These are phyloP conservation scores for Epinephelus fuscoguttatus DNA, from an alignment of 2,113 vertebrate genomes.

Conservation along the genomic window DNA sequence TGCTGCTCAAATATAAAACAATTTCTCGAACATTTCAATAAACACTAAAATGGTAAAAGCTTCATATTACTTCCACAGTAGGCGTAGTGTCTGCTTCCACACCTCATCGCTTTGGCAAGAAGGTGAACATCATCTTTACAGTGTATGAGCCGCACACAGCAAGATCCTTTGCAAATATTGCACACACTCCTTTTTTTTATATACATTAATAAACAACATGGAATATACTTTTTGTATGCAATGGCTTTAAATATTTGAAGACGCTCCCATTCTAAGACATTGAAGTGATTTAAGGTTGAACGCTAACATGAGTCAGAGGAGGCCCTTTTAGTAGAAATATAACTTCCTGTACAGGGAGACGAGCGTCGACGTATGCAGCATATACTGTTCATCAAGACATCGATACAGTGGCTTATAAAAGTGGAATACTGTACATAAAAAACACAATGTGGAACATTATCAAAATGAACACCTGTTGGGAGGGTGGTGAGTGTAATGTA, in stretches of 20 bases:
- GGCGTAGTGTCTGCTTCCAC: conserved; percentile 85
- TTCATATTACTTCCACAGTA: conserved; percentile 91
- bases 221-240: conserved; percentile 78
- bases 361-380: conserved; percentile 80
- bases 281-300: conserved; percentile 82
- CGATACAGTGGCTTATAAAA: conserved; percentile 78
- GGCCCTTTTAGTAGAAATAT: conserved; percentile 87
- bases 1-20: conserved; percentile 95
- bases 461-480: conserved; percentile 60
- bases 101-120: conserved; percentile 94
- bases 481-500: conserved; percentile 24
- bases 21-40: conserved; percentile 90
- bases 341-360: conserved; percentile 84
- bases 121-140: conserved; percentile 87
- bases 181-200: conserved; percentile 88
- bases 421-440: conserved; percentile 80
- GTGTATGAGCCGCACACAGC: conserved; percentile 93
- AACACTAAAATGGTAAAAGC: conserved; percentile 93
- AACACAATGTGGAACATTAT: conserved; percentile 67
- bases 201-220: conserved; percentile 90
- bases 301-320: conserved; percentile 75
- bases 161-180: conserved; percentile 95
- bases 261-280: conserved; percentile 81
- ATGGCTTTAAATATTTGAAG: conserved; percentile 79
- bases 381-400: conserved; percentile 76